A percentile compares a stretch with the other conserved stretches of the same genome.
Conservation (phyloP, 2,888 invertebrate genomes). For the Tupiocoris notatus region DNA sequence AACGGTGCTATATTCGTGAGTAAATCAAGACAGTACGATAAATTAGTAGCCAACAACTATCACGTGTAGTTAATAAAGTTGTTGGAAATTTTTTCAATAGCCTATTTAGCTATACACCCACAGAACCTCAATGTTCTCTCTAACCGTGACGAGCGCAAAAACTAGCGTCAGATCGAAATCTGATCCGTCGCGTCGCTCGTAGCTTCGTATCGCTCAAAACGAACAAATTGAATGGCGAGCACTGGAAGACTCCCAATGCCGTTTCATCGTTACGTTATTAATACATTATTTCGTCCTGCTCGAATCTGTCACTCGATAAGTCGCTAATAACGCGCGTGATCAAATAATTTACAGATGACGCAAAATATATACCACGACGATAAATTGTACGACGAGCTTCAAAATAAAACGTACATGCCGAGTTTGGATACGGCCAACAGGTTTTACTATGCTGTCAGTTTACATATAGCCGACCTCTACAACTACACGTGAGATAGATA, state of each 20-base stretch:
- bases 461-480: conserved; percentile 17
- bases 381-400: not conserved
- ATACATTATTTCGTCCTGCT: not conserved
- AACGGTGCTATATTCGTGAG: conserved; percentile 13
- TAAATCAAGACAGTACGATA: not conserved
- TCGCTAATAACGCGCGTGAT: not conserved
- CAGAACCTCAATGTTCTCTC: no score
- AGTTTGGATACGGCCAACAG: conserved; percentile 11
- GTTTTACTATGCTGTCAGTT: conserved; percentile 2
- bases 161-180: no score
- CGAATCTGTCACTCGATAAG: not conserved
- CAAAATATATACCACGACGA: conserved; percentile 8
- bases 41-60: no score
- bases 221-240: no score
- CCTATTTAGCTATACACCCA: no score
- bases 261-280: no score
- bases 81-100: no score
- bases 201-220: no score
- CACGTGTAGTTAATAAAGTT: no score
- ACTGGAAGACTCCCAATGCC: no score
- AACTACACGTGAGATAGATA: conserved; percentile 8
- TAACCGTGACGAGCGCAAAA: no score
- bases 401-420: conserved; percentile 20
- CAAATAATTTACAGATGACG: conserved; percentile 1
- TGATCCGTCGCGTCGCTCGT: no score